These are phyloP conservation scores for Petrophora chlorosata DNA, from an alignment of 2,888 invertebrate genomes.

Conservation along the genomic window DNA sequence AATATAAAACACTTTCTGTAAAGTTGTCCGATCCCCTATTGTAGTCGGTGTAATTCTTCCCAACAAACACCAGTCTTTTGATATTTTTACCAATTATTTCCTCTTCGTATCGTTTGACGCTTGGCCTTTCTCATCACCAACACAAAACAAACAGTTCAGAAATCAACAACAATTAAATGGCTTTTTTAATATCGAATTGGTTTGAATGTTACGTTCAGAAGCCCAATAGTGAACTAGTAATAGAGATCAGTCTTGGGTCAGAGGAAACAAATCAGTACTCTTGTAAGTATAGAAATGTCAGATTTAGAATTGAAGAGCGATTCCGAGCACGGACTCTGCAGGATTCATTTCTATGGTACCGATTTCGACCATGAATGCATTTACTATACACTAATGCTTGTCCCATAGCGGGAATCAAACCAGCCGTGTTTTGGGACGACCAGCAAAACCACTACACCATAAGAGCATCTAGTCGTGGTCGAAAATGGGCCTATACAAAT, in stretches of 20 bases:
- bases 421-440: too few species aligned
- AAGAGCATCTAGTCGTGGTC: too few species aligned
- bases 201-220: conserved; percentile 44
- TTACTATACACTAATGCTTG: too few species aligned
- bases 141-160: conserved; percentile 53
- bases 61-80: not conserved
- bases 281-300: conserved; percentile 50
- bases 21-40: too few species aligned
- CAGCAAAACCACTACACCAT: too few species aligned
- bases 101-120: not conserved
- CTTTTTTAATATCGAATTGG: conserved; percentile 41
- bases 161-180: conserved; percentile 42
- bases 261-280: conserved; percentile 67
- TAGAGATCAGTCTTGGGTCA: conserved; percentile 77
- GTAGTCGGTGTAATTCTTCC: too few species aligned
- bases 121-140: conserved; percentile 21
- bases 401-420: too few species aligned
- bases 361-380: too few species aligned
- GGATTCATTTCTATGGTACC: too few species aligned
- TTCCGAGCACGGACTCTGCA: too few species aligned
- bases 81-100: not conserved
- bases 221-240: conserved; percentile 62
- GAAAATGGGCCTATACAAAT: too few species aligned
- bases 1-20: too few species aligned
- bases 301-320: conserved; percentile 50